phyloP scores from a whole-genome alignment of 2,888 invertebrate genomes.

The Phlogophora meticulosa region DNA sequence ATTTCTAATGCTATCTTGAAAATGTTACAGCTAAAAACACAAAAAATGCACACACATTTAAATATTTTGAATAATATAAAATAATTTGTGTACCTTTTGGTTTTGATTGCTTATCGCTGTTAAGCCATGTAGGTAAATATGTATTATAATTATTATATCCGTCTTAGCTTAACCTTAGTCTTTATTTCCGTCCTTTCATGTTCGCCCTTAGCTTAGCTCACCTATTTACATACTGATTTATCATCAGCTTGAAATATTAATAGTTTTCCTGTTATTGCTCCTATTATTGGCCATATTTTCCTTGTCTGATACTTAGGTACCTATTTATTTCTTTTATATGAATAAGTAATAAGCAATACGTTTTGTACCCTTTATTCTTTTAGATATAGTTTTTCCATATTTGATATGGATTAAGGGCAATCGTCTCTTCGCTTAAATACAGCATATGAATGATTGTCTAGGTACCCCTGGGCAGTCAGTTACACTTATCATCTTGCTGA shows the following conservation, averaged over 20 bases:
- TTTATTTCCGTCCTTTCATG: slow-evolving; percentile 36
- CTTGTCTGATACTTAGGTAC: slow-evolving; percentile 21
- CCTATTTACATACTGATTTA: slow-evolving; percentile 44
- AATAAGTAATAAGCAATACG: neutral
- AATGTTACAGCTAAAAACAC: no score
- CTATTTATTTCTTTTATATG: slow-evolving; percentile 24
- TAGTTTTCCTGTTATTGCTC: slow-evolving; percentile 51
- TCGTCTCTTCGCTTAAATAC: no score
- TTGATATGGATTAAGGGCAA: no score
- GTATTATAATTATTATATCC: slow-evolving; percentile 14
- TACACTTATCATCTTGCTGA: no score
- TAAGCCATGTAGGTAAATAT: slow-evolving; percentile 2
- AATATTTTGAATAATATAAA: neutral
- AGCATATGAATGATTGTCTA: no score
- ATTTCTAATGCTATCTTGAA: no score
- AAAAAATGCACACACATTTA: neutral
- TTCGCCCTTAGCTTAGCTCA: slow-evolving; percentile 38
- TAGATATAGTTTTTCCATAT: no score
- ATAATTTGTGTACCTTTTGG: no score
- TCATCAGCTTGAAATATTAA: slow-evolving; percentile 38
- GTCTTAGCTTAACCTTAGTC: slow-evolving; percentile 39
- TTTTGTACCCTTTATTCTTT: neutral
- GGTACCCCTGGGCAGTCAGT: no score
- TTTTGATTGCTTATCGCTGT: neutral
- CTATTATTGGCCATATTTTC: slow-evolving; percentile 36